Percentiles rank a stretch among this genome's conserved stretches.
phyloP scores from a whole-genome alignment of 1,140 invertebrate species.

The Eriocheir sinensis region DNA sequence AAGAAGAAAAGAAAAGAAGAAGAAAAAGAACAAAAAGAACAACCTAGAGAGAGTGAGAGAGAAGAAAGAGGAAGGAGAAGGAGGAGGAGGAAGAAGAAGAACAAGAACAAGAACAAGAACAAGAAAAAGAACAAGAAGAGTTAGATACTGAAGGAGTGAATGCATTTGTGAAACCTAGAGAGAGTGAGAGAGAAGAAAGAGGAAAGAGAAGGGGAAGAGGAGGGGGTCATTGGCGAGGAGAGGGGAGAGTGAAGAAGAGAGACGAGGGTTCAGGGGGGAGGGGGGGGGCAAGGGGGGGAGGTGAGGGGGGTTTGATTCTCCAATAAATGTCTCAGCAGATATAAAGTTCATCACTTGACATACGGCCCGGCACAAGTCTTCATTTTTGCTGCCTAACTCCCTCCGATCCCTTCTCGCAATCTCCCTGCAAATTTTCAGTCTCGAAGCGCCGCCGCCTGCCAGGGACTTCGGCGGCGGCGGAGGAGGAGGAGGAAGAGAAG shows the following conservation, averaged over 20 bases:
- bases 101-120: background rate
- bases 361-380: conserved; percentile 68
- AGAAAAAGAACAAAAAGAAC: background rate
- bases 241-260: background rate
- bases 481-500: background rate
- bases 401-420: conserved; percentile 64
- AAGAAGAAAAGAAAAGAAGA: background rate
- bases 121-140: background rate
- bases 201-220: too few species aligned
- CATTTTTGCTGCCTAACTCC: conserved; percentile 69
- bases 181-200: too few species aligned
- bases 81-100: too few species aligned
- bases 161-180: too few species aligned
- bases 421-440: conserved; percentile 69
- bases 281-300: background rate
- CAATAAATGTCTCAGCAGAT: conserved; percentile 67
- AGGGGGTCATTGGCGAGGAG: background rate
- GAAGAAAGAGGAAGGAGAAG: conserved; percentile 24
- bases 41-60: background rate
- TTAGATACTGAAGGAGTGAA: background rate
- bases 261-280: background rate
- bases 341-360: conserved; percentile 71
- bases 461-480: background rate
- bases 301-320: background rate
- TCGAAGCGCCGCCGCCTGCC: conserved; percentile 40